Evolutionary conservation across 2,113 vertebrate species (phyloP), one percentile per base, ranked within the genome.

Genomic region (Alligator mississippiensis): DNA sequence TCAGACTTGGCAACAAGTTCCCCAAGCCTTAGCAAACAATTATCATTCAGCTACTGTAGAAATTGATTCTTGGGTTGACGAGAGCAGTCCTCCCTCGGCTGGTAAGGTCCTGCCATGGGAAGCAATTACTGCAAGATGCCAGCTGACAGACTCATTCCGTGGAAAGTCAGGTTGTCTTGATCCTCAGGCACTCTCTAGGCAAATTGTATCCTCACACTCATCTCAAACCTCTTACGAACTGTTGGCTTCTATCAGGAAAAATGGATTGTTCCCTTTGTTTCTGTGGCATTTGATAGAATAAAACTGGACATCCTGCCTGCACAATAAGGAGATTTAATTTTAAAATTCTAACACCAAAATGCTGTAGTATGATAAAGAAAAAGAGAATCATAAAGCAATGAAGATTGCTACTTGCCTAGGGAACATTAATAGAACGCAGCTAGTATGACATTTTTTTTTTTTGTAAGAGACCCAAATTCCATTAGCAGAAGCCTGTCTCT

Each of bases 171-270:
- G 98, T 98, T 98, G 98, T 98, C 98, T 98, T 98, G 98, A 97
- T 99, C 99, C 99, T 98, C 98, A 93, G 98, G 99, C 99, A 98
- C 98, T 99, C 99, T 99, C 99, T 99, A 99, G 99, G 99, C 99
- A 99, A 99, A 99, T 99, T 98, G 98, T 98, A 98, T 99, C 98
- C 98, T 98, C 98, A 98, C 98, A 98, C 98, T 98, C 98, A 98
- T 99, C 98, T 99, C 98, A 98, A 99, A 98, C 98, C 98, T 98
- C 98, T 98, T 98, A 98, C 98, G 97, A 98, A 98, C 98, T 98
- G 98, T 98, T 98, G 98, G 98, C 98, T 98, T 98, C 98, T 98
- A 98, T 99, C 98, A 98, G 98, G 98, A 98, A 99, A 96, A 98
- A 98, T 98, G 97, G 98, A 98, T 97, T 98, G 98, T 98, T 98